Percentiles rank a stretch among this genome's conserved stretches.
Conservation (phyloP, 2,888 invertebrate genomes). For the Drepanosiphum platanoidis region DNA sequence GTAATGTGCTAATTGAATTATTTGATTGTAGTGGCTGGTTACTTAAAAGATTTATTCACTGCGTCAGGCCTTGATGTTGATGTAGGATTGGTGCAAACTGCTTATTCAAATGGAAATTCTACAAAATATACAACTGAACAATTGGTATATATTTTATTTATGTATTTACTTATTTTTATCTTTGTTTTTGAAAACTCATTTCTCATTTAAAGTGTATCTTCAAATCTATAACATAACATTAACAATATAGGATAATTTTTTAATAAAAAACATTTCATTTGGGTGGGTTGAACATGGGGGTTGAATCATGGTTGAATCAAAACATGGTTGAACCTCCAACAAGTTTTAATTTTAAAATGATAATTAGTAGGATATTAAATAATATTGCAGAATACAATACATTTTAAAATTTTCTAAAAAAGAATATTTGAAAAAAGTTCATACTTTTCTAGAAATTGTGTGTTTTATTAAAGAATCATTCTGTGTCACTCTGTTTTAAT, state of each 20-base stretch:
- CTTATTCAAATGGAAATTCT: constrained; percentile 97
- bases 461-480: too few relatives aligned
- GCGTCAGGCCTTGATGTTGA: constrained; percentile 72
- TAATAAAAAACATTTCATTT: too few relatives aligned
- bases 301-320: too few relatives aligned
- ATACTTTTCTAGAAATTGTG: neutral
- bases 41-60: constrained; percentile 69
- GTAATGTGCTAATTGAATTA: neutral
- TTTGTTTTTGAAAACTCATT: neutral
- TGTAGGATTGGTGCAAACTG: constrained; percentile 94
- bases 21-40: constrained; percentile 73
- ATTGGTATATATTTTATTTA: constrained; percentile 70
- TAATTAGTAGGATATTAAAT: too few relatives aligned
- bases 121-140: constrained; percentile 86
- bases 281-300: too few relatives aligned
- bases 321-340: too few relatives aligned
- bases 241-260: too few relatives aligned
- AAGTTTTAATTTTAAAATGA: too few relatives aligned
- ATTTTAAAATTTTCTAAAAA: too few relatives aligned
- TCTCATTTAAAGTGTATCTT: neutral
- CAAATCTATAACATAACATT: neutral
- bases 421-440: too few relatives aligned
- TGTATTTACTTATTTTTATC: neutral
- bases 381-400: too few relatives aligned
- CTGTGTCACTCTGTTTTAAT: too few relatives aligned